Evolutionary conservation across 2,113 vertebrate genomes (phyloP), one percentile per base, ranked within the genome.

Genomic region (Megaceryle torquata): DNA sequence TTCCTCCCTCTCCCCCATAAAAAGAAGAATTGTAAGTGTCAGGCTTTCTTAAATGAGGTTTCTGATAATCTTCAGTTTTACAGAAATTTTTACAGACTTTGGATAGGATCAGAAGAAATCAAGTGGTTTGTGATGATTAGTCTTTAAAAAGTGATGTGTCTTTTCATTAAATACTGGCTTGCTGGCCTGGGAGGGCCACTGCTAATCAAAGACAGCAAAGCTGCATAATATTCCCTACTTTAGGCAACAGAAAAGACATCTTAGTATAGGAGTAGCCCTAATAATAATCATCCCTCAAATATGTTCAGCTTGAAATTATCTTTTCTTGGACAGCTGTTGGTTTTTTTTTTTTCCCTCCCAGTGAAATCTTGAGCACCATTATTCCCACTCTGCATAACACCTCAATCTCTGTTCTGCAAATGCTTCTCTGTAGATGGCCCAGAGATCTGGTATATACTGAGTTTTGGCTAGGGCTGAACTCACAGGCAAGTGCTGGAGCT

Each of bases 361-460:
- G 53, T 33, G 75, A 56, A 54, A 68, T 41, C 15, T 26, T 29
- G 44, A 80, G 48, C 29, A 22, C 17, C 26, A 6, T 64, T 18
- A 18, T 16, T 61, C 35, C 31, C 25, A 7, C 1, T 1, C 17
- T 31, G 16, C 1, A 0, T 15, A 78, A 48, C 37, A 65, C 9
- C 12, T 61, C 22, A 8, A 1, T 10, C 44, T 60, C 51, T 56
- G 26, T 33, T 86, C 48, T 51, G 50, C 50, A n/a, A 69, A 37
- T 25, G 12, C 20, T 82, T 60, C 63, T 46, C 53, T 54, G 28
- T 9, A 59, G 43, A 13, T 25, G 22, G 39, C 35, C 26, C 26
- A 56, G 69, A 59, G 29, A 43, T 1, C 25, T 54, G 39, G 11
- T 77, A 48, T 28, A 72, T 9, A 8, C 14, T 11, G 35, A 67